Evolutionary conservation across 2,888 invertebrate species (phyloP).

Genomic region (Masnerella sp.): DNA sequence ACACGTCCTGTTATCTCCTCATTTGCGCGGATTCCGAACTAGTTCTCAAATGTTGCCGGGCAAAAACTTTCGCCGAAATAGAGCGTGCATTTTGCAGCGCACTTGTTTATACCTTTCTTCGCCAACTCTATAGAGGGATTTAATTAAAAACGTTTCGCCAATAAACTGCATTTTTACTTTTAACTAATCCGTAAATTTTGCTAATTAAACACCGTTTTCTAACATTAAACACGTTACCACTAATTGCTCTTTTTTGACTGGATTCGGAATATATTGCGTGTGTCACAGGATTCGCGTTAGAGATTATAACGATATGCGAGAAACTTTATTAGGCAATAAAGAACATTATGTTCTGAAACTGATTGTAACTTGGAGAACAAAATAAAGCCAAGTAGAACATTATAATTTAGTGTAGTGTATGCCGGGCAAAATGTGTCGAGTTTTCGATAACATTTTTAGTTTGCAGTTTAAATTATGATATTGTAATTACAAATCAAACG

Average conservation of each 20-base stretch:
- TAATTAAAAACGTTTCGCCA: too few relatives aligned
- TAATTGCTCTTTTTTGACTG: slow-evolving; percentile 20
- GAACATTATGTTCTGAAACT: slow-evolving; percentile 41
- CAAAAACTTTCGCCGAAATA: not conserved
- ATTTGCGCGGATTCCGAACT: slow-evolving; percentile 5
- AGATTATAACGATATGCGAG: slow-evolving; percentile 42
- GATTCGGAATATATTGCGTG: slow-evolving; percentile 25
- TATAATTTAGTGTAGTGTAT: slow-evolving; percentile 9
- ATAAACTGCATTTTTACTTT: too few relatives aligned
- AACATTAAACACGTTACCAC: slow-evolving; percentile 16
- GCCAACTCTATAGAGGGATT: too few relatives aligned
- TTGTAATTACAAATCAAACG: too few relatives aligned
- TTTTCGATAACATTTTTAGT: not conserved
- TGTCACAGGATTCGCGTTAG: slow-evolving; percentile 35
- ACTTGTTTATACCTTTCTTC: not conserved
- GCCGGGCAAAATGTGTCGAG: not conserved
- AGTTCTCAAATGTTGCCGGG: slow-evolving; percentile 6
- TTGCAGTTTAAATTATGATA: too few relatives aligned
- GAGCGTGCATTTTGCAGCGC: too few relatives aligned
- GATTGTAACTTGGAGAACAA: slow-evolving; percentile 34
- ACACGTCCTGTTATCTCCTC: slow-evolving; percentile 18
- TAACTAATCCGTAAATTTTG: too few relatives aligned
- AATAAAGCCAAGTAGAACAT: slow-evolving; percentile 24
- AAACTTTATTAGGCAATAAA: slow-evolving; percentile 48
- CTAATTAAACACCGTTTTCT: not conserved